Conservation (phyloP, 1,140 invertebrate species). For the Probaryconus sp. region DNA sequence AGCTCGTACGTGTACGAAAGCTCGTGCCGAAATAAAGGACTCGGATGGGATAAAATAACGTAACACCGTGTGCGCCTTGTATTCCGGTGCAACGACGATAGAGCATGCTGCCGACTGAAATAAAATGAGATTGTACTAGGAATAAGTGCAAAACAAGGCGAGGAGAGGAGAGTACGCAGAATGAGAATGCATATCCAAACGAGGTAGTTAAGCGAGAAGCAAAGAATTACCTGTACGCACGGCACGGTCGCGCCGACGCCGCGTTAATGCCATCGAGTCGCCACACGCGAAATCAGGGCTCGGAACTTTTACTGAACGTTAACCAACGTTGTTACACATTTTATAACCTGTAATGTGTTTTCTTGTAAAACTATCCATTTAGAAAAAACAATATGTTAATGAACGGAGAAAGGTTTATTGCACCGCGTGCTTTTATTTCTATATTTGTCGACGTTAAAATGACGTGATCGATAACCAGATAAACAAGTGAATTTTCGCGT, state of each 20-base stretch:
- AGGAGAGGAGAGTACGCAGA: conserved; percentile 33
- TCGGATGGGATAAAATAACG: conserved; percentile 33
- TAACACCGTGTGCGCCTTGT: conserved; percentile 33
- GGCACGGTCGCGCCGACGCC: conserved; percentile 42
- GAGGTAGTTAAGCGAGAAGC: conserved; percentile 45
- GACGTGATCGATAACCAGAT: conserved; percentile 32
- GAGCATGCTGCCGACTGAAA: conserved; percentile 15
- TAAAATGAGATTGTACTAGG: conserved; percentile 38
- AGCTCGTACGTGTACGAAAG: conserved; percentile 47
- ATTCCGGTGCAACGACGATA: conserved; percentile 23
- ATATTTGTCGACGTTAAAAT: conserved; percentile 28
- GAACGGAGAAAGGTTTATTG: conserved; percentile 23
- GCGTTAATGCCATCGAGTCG: conserved; percentile 45
- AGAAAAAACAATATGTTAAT: conserved; percentile 41
- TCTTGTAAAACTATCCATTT: conserved; percentile 28
- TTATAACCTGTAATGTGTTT: conserved; percentile 21
- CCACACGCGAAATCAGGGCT: conserved; percentile 50
- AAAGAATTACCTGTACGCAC: conserved; percentile 55
- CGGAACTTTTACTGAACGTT: conserved; percentile 39
- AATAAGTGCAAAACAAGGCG: conserved; percentile 36
- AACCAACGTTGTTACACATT: conserved; percentile 24
- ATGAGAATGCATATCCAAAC: conserved; percentile 47
- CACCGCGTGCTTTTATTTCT: conserved; percentile 23
- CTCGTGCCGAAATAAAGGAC: conserved; percentile 46
- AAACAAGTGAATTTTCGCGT: conserved; percentile 30